Evolutionary conservation across 2,888 invertebrate species (phyloP).

Genomic region (Polyommatus icarus): DNA sequence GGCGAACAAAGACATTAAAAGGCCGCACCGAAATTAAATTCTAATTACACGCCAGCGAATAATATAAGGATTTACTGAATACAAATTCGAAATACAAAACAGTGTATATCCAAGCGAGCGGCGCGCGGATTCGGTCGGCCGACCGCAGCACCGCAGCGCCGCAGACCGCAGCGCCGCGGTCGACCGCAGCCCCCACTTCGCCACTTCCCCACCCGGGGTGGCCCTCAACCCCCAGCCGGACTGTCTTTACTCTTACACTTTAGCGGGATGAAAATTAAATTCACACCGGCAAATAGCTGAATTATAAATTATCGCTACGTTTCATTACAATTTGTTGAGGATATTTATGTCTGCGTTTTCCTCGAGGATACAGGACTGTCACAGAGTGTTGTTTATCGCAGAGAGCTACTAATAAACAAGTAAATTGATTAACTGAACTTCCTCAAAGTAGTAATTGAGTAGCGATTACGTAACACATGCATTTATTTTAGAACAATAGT

Average conservation of each 20-base stretch:
- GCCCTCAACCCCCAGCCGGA: conserved; percentile 49
- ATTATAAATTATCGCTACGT: conserved; percentile 14
- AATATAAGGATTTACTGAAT: conserved; percentile 26
- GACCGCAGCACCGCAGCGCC: conserved; percentile 42
- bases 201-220: conserved; percentile 33
- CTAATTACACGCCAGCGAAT: conserved; percentile 24
- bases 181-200: conserved; percentile 38
- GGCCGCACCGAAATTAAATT: conserved; percentile 11
- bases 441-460: background rate
- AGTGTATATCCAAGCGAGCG: conserved; percentile 43
- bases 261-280: conserved; percentile 31
- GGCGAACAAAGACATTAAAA: conserved; percentile 21
- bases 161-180: conserved; percentile 43
- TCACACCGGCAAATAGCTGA: conserved; percentile 29
- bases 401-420: background rate
- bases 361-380: background rate
- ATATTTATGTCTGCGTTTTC: background rate
- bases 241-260: conserved; percentile 48
- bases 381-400: background rate
- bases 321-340: conserved; percentile 8
- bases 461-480: background rate
- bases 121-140: conserved; percentile 45
- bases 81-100: conserved; percentile 38
- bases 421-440: background rate
- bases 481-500: background rate